These are phyloP conservation scores for Lepus americanus DNA, from an alignment of 2,113 vertebrate species.

Conservation along the genomic window DNA sequence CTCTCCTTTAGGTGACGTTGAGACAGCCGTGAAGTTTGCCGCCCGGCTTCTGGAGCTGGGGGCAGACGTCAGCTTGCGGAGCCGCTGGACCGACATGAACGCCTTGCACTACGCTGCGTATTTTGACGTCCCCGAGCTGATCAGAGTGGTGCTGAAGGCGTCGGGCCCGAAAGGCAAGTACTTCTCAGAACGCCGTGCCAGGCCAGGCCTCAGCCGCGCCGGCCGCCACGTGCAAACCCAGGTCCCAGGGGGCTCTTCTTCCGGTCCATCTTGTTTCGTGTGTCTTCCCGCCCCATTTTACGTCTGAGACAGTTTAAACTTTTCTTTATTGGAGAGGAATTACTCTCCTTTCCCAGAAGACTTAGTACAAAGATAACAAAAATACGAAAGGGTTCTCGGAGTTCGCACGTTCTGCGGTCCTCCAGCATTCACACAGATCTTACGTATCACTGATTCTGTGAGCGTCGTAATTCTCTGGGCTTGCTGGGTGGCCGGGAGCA, in stretches of 20 bases:
- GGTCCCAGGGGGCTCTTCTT: not conserved
- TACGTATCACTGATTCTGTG: not conserved
- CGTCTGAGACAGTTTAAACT: constrained; percentile 18
- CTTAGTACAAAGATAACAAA: constrained; percentile 32
- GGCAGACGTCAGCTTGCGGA: constrained; percentile 94
- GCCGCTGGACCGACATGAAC: constrained; percentile 99
- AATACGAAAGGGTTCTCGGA: not conserved
- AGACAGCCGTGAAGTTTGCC: constrained; percentile 94
- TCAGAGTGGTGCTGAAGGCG: constrained; percentile 93
- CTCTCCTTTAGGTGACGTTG: constrained; percentile 92
- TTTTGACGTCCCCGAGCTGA: constrained; percentile 97
- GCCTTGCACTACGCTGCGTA: constrained; percentile 98
- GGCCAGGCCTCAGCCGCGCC: not conserved
- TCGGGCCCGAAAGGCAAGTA: constrained; percentile 94
- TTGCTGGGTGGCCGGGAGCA: not conserved
- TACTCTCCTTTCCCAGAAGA: constrained; percentile 19
- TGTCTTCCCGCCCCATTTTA: not conserved
- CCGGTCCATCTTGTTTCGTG: not conserved
- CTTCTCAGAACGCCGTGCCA: not conserved
- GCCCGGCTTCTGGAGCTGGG: constrained; percentile 93
- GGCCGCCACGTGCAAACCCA: not conserved
- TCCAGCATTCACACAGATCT: not conserved
- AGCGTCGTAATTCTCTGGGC: constrained; percentile 1
- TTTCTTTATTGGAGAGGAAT: constrained; percentile 32
- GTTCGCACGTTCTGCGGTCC: constrained; percentile 12